Base-by-base conservation (phyloP, 2,113 vertebrate species). In the Planiliza haematocheilus region DNA sequence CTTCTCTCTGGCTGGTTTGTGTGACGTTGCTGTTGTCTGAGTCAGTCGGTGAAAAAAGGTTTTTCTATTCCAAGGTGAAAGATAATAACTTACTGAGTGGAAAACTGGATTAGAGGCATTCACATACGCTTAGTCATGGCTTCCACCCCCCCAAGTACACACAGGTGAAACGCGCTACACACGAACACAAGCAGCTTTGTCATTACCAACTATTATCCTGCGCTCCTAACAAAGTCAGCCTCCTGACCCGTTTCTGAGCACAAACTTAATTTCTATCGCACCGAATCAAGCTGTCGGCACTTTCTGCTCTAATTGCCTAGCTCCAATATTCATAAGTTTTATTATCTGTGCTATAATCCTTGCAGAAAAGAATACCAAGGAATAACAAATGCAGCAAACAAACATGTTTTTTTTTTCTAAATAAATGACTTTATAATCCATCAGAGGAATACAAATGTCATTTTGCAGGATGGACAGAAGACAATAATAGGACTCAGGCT, bases 91-190 rank as follows among this genome's bases (percentile, higher is more conserved):
- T 42, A 60, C 41, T 66, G 41, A 78, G 77, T 81, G 74, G 58
- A 81, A 73, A 79, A 90, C 71, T 70, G 51, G 58, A 88, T 88
- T 81, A 74, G 38, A 62, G 61, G 57, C 70, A 2, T 79, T 70
- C 62, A 66, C 58, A 64, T 84, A 74, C 65, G 57, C 53, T 75
- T 74, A 30, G 70, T 68, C 74, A 79, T 55, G 53, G 24, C 24
- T 30, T 30, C 24, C 65, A 7, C 11, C 45, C 16, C 10, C 4
- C 18, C 10, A 11, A 5, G 7, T 10, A 14, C 51, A 43, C 17
- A 24, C 5, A 63, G 51, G 1, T 45, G 14, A 52, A 46, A 0
- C 18, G 38, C 21, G 39, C 43, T 6, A 0, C 18, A 36, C 58
- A 56, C 46, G 18, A 11, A 37, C n/a, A 55, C 50, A 59, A n/a